Evolutionary conservation across 2,113 vertebrate genomes (phyloP), one percentile per base, ranked within the genome.

Genomic region (Sorex fumeus): DNA sequence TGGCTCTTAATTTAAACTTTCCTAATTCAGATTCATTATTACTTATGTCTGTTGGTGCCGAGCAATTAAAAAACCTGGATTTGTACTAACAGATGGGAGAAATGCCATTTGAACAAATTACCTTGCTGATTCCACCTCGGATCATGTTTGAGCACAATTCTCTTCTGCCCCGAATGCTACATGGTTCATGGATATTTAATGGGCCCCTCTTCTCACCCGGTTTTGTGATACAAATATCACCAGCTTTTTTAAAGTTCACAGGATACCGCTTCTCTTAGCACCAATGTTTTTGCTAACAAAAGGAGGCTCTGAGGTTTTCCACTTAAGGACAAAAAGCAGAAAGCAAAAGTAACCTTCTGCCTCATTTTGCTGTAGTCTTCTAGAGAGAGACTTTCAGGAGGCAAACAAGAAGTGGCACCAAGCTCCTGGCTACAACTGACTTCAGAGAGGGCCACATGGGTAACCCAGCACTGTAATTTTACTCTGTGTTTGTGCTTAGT

Each of bases 11-110:
- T 90, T 96, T 97, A 93, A 80, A 62, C 81, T 92, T 87, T 96
- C 30, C 19, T 95, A 50, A 93, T 95, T 88, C 76, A 62, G 77
- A 93, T 95, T 94, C 47, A 66, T 85, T 91, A 85, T 74, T 62
- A 36, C 12, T 85, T 88, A 3, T 36, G 32, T 91, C 87, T 93
- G 40, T 77, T 89, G n/a, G n/a, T 50, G 50, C 27, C 84, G 91
- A 83, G 81, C 34, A 57, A 2, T 80, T 90, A 90, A 25, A 90
- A 90, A 84, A 93, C 94, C 93, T 96, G 88, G 71, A 92, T 92
- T 77, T 34, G 18, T 90, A 81, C 81, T 82, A 91, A 93, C 85
- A 96, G 72, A 96, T 96, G 85, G 93, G 87, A 88, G 40, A 82
- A 84, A 60, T 84, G 34, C n/a, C 84, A 88, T 91, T 67, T 96